Percentiles rank a stretch among this genome's conserved stretches.
phyloP scores from a whole-genome alignment of 2,797 vertebrate genomes.

The Simalia tracyae region DNA sequence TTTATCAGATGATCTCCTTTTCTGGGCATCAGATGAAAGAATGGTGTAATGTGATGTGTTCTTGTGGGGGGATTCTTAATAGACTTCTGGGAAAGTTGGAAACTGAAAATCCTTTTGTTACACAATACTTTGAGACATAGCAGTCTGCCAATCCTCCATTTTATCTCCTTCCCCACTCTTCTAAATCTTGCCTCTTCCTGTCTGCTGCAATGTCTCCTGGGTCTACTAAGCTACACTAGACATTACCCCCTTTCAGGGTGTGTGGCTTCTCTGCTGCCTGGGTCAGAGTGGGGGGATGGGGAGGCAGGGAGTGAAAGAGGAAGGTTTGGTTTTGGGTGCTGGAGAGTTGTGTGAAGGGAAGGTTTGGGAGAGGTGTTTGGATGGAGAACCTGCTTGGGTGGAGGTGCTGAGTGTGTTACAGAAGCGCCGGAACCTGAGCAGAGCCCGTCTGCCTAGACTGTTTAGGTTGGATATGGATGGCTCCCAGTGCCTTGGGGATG shows the following conservation, averaged over 20 bases:
- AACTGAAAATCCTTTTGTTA: neutral
- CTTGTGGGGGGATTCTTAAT: neutral
- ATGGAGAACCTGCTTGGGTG: too few species aligned
- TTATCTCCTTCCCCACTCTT: neutral
- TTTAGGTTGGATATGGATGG: too few species aligned
- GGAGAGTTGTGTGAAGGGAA: too few species aligned
- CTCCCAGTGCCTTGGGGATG: too few species aligned
- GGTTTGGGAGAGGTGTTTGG: too few species aligned
- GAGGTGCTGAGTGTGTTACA: too few species aligned
- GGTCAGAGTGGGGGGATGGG: too few species aligned
- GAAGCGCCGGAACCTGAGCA: too few species aligned
- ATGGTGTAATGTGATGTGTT: neutral
- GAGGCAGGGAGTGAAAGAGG: too few species aligned
- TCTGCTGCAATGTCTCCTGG: neutral
- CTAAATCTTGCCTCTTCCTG: neutral
- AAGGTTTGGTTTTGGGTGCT: too few species aligned
- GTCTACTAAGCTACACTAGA: slow-evolving; percentile 19
- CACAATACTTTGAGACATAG: neutral
- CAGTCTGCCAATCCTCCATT: neutral
- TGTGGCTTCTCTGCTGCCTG: too few species aligned
- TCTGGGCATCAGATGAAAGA: neutral
- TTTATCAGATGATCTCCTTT: neutral
- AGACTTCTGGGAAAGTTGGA: neutral
- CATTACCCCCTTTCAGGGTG: slow-evolving; percentile 40
- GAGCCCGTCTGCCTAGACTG: too few species aligned